Base-by-base conservation (phyloP, 35 echinoderm and acorn worm species). In the Heliocidaris erythrogramma region DNA sequence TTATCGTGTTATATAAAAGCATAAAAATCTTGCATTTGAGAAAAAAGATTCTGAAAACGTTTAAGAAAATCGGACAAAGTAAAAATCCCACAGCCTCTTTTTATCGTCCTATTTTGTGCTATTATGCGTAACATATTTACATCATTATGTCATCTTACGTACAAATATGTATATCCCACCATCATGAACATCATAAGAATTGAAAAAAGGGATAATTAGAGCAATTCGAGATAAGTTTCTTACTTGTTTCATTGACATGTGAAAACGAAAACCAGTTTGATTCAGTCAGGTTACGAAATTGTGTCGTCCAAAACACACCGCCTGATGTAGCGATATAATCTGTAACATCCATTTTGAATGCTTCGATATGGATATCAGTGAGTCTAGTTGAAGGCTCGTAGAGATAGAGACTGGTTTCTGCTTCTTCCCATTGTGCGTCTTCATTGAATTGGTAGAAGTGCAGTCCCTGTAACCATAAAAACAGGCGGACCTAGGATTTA, bases 231-330 rank as follows among this genome's bases (percentile, higher is more conserved):
- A 21, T 78, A 78, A n/a, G 0, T 18, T 7, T n/a, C 87, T 47
- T 89, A 92, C 91, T 59, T 52, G 91, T 52, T 24, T 50, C 49
- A 56, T 92, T 92, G 48, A 92, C 91, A 59, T 92, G 91, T 13
- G 13, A 10, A n/a, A 92, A 92, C 12, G 91, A 92, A 48, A 92
- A 92, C 4, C 10, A 92, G 48, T 92, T 92, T 0, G 91, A 92
- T 24, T 49, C 47, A 8, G 91, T 92, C n/a, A 52, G 17, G 30
- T 92, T 92, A 27, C 91, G 91, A 59, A 59, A 48, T 30, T 49
- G 24, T 17, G 91, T 92, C 10, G 91, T 92, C 91, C 91, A 92
- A 11, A 52, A 92, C 18, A 48, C 21, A 21, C 49, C 24, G 91
- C 49, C 18, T 17, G 91, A 30, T 92, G 49, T 92, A 4, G 49